Evolutionary conservation across 2,888 invertebrate species (phyloP), one percentile per base, ranked within the genome.

Genomic region (Dromius quadrimaculatus): DNA sequence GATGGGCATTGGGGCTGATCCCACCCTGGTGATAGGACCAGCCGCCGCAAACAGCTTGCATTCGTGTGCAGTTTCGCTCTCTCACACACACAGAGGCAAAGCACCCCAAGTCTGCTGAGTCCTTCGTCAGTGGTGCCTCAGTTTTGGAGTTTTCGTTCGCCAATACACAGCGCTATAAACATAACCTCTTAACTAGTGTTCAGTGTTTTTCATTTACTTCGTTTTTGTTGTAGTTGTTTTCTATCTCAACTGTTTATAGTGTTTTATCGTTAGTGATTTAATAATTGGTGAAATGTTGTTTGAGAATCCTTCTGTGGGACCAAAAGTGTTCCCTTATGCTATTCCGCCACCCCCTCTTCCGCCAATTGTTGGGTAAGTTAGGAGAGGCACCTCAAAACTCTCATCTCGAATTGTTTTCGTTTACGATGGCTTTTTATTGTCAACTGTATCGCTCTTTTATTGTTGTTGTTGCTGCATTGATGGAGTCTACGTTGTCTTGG

Each of bases 261-360:
- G 41, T 28, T 50, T 20, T 66, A n/a, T n/a, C n/a, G 62, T 4
- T 71, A 66, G 32, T 61, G 45, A 69, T n/a, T n/a, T 61, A 32
- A 32, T 9, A 32, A 32, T 36, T 20, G 36, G 45, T 71, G 77
- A 65, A 66, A 90, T 90, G 90, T 84, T 90, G 83, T 90, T 90
- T 83, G 90, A 90, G 84, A 90, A 87, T 85, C 89, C 89, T 80
- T 83, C 85, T 74, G 87, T 87, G 80, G 83, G 84, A 76, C 82
- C 84, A 34, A 89, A 90, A 83, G 86, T 90, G 84, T 88, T 86
- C 82, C 87, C 89, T 77, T 90, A 90, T 83, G 89, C 87, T 83
- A 89, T 90, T 81, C 90, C 90, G 78, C 90, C 90, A 81, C 90
- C 90, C 76, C 86, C 90, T 36, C 69, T 80, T 71, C 78, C 79